Evolutionary conservation across 2,888 invertebrate species (phyloP).

Genomic region (Lasioglossum villosulum): DNA sequence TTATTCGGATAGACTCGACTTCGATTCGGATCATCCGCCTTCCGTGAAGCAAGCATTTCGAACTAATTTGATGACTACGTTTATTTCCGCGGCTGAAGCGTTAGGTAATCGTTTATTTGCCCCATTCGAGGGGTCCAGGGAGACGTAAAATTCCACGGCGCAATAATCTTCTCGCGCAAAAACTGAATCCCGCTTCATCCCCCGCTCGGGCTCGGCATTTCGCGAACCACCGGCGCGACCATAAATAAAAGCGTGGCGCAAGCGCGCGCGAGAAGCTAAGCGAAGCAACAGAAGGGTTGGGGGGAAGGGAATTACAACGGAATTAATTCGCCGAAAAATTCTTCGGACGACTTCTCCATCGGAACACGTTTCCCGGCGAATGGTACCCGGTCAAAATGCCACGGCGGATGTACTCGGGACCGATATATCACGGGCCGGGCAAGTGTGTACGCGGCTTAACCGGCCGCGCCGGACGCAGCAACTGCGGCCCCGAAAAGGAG

Average conservation of each 20-base stretch:
- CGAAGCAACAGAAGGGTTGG: background rate
- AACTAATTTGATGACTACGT: background rate
- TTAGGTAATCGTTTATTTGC: background rate
- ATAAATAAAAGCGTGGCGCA: background rate
- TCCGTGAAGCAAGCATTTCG: background rate
- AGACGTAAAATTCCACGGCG: background rate
- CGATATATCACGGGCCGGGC: conserved; percentile 1
- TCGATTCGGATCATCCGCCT: no score
- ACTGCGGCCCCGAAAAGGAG: conserved; percentile 34
- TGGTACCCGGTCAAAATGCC: background rate
- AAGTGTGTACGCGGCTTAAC: conserved; percentile 27
- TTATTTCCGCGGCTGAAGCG: background rate
- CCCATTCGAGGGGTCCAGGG: no score
- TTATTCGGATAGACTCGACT: background rate
- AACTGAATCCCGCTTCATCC: background rate
- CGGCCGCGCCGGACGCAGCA: background rate
- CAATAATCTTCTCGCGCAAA: background rate
- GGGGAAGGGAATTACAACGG: background rate
- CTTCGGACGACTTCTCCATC: background rate
- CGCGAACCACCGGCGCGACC: background rate
- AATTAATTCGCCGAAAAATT: conserved; percentile 10
- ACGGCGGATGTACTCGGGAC: background rate
- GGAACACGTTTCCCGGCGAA: background rate
- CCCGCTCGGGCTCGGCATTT: background rate
- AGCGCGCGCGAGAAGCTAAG: background rate